Evolutionary conservation across 2,888 invertebrate genomes (phyloP).

Genomic region (Caenorhabditis parvicauda): DNA sequence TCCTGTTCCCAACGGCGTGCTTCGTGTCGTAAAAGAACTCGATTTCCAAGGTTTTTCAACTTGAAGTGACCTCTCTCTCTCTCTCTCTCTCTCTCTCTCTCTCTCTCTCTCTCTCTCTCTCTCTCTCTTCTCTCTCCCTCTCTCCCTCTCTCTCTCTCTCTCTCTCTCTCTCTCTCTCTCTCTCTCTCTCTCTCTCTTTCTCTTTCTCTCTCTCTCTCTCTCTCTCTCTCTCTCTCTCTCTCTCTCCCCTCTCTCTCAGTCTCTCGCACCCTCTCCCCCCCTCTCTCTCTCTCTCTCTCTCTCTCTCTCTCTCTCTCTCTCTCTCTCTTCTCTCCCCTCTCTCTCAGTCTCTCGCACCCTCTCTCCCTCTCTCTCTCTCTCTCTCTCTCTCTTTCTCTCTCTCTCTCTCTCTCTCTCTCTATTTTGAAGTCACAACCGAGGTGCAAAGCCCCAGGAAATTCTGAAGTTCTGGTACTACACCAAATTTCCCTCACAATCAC

Average conservation of each 20-base stretch:
- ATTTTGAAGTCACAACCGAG: background rate
- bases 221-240: conserved; percentile 9
- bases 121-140: conserved; percentile 1
- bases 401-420: background rate
- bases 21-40: no score
- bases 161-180: conserved; percentile 4
- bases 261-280: conserved; percentile 9
- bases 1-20: no score
- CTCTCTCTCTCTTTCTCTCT: conserved; percentile 4
- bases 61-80: no score
- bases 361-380: conserved; percentile 10
- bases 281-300: background rate
- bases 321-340: conserved; percentile 11
- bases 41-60: no score
- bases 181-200: background rate
- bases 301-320: conserved; percentile 10
- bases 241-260: conserved; percentile 8
- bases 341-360: conserved; percentile 5
- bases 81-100: conserved; percentile 12
- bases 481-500: no score
- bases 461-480: no score
- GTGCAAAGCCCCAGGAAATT: background rate
- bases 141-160: conserved; percentile 2
- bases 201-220: background rate
- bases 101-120: conserved; percentile 7